phyloP scores from a whole-genome alignment of 2,113 vertebrate species.

The Pitta sordida region DNA sequence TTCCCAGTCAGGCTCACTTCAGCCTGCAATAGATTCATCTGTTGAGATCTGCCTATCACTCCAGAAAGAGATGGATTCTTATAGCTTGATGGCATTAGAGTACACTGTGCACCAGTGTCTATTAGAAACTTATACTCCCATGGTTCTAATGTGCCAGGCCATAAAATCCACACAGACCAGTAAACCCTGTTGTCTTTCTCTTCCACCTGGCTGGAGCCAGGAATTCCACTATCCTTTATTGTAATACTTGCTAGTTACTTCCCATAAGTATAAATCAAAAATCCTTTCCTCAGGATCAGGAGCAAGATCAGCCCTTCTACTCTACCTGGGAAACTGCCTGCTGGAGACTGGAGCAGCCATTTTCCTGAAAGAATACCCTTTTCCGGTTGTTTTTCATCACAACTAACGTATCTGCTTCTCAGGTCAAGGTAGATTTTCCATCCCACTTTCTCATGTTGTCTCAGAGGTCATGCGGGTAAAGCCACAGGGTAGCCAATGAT shows the following conservation, averaged over 20 bases:
- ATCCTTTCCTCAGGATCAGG: neutral
- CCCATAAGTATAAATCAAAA: neutral
- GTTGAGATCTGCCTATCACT: too few relatives aligned
- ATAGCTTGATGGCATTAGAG: too few relatives aligned
- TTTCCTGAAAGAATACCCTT: neutral
- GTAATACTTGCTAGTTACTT: neutral
- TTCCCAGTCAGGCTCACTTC: too few relatives aligned
- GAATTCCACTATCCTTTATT: neutral
- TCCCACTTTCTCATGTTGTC: neutral
- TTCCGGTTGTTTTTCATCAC: neutral
- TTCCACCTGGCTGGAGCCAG: neutral
- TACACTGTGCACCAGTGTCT: neutral
- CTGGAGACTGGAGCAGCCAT: neutral
- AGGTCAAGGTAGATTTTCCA: neutral
- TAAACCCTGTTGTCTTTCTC: neutral
- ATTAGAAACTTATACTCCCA: neutral
- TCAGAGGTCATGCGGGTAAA: neutral
- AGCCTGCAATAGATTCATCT: too few relatives aligned
- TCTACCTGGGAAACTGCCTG: neutral
- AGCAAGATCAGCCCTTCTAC: neutral
- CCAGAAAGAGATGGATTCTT: too few relatives aligned
- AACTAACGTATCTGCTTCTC: neutral
- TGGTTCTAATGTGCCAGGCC: neutral
- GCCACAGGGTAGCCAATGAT: neutral
- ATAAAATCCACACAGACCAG: neutral